Evolutionary conservation across 2,888 invertebrate genomes (phyloP), one percentile per base, ranked within the genome.

Genomic region (Melinaea marsaeus): DNA sequence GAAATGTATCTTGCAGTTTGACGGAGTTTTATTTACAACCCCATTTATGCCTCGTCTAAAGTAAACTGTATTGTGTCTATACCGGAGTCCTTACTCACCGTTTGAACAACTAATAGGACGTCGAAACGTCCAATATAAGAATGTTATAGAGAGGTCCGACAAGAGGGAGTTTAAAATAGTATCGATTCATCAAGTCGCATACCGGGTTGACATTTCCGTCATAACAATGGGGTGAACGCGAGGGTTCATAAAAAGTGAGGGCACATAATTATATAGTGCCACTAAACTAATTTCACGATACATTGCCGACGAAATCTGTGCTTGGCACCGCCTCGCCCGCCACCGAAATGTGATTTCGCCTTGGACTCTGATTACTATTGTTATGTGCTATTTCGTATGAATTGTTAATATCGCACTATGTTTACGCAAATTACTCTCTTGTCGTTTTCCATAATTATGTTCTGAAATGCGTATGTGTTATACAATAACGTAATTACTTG

Each of bases 251-350:
- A 90, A 90, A 90, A 88, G 80, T 81, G 79, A 82, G 88, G 87
- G 85, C 80, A 80, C 86, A 85, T 90, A 90, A 90, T 90, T 90
- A 90, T 89, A 90, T 90, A 90, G 88, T 90, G 86, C 86, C 86
- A 88, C 87, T 89, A 90, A 90, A 90, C 90, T 90, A 90, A 90
- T 90, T 90, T 90, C 88, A 90, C 90, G 90, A 89, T 90, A 90
- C 89, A 90, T 89, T 89, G 90, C 86, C 88, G 82, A 80, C 86
- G 83, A 89, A 90, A 90, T 90, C 90, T 90, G 90, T 85, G 87
- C 89, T 84, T 88, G 90, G 90, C 90, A 90, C 90, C 84, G 82
- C 83, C 85, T 82, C 74, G 82, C 80, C 83, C 79, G 81, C 79
- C 79, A 77, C 70, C 81, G 73, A 84, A 88, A 88, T 84, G 83